Percentiles rank a stretch among this genome's conserved stretches.
These are phyloP conservation scores for Butorides virescens DNA, from an alignment of 2,113 vertebrate genomes.

Conservation along the genomic window DNA sequence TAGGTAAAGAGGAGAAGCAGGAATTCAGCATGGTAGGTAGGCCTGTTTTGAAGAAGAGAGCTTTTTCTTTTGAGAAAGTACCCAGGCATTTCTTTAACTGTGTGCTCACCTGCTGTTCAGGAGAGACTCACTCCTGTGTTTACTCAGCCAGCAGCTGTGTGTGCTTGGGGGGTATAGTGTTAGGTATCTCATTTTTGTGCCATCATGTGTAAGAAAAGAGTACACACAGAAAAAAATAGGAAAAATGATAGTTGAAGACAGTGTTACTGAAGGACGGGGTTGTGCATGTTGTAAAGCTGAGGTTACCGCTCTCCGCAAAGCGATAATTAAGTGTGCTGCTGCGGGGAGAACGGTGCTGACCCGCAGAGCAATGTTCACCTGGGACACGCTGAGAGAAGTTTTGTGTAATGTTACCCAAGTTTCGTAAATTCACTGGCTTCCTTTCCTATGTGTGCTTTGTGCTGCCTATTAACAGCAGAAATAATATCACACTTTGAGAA, in stretches of 20 bases:
- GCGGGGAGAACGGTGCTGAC: background rate
- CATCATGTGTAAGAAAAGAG: background rate
- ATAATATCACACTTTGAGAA: background rate
- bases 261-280: background rate
- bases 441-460: background rate
- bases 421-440: background rate
- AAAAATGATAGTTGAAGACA: background rate
- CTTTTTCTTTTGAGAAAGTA: background rate
- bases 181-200: background rate
- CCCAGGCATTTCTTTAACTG: background rate
- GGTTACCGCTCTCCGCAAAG: background rate
- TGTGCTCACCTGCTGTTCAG: background rate
- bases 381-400: background rate
- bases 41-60: background rate
- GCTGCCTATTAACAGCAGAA: background rate
- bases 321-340: background rate
- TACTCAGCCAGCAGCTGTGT: background rate
- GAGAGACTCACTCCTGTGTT: background rate
- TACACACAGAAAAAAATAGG: background rate
- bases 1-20: background rate
- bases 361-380: background rate
- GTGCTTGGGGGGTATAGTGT: background rate
- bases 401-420: background rate
- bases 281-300: background rate
- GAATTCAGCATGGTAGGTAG: background rate